Percentiles rank a stretch among this genome's conserved stretches.
Conservation (phyloP, 2,797 vertebrate genomes). For the Gymnothorax javanicus region DNA sequence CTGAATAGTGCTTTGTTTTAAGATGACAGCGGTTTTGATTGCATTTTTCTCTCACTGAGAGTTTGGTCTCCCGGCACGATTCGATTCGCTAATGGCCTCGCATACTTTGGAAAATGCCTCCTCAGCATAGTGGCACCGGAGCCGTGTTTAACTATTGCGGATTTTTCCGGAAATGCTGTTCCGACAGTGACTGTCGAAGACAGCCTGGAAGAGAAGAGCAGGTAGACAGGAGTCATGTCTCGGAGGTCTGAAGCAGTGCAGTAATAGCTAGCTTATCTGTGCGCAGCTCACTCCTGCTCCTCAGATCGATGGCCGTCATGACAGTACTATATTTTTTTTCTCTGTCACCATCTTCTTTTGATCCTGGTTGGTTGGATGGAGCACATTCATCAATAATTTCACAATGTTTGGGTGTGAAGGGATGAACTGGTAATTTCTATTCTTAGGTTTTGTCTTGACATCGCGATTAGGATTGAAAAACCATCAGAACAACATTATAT, state of each 20-base stretch:
- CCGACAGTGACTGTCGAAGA: neutral
- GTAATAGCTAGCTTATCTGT: neutral
- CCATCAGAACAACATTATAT: no score
- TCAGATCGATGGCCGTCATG: neutral
- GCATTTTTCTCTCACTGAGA: neutral
- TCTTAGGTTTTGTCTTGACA: neutral
- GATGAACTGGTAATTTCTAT: neutral
- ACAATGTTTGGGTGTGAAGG: neutral
- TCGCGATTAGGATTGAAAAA: neutral
- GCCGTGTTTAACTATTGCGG: neutral
- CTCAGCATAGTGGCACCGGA: neutral
- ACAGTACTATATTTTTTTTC: neutral
- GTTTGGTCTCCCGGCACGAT: neutral
- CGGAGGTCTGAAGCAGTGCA: neutral
- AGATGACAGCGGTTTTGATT: neutral
- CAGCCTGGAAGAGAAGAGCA: neutral
- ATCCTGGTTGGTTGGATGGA: neutral
- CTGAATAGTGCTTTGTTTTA: neutral
- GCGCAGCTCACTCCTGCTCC: neutral
- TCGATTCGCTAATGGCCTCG: neutral
- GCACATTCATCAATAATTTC: neutral
- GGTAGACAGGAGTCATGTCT: neutral
- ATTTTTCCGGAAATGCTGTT: neutral
- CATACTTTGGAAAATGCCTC: neutral
- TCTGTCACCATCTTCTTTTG: neutral